phyloP scores from a whole-genome alignment of 2,113 vertebrate genomes.

The Ameiurus melas region DNA sequence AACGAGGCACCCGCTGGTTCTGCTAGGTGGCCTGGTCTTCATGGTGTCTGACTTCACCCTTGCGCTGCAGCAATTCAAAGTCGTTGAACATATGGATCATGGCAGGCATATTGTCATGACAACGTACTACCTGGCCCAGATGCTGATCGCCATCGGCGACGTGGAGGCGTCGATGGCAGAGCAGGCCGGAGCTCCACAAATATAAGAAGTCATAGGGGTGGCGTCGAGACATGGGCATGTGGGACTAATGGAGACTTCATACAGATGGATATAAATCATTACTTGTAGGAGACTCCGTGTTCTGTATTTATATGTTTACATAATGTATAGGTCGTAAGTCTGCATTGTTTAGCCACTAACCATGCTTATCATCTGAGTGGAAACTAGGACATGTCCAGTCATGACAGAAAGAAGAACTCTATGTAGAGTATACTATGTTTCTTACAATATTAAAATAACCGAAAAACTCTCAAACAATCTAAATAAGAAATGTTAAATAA shows the following conservation, averaged over 20 bases:
- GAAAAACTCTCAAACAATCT: neutral
- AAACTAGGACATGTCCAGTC: neutral
- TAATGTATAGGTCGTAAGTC: neutral
- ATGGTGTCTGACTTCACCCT: conserved; percentile 73
- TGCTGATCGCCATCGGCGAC: conserved; percentile 75
- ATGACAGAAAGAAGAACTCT: neutral
- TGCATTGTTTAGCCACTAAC: neutral
- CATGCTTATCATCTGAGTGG: neutral
- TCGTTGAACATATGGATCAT: conserved; percentile 44
- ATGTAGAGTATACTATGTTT: neutral
- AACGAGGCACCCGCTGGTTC: neutral
- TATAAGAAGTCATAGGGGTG: conserved; percentile 68
- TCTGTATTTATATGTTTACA: neutral
- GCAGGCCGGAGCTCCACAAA: conserved; percentile 61
- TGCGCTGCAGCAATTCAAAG: conserved; percentile 72
- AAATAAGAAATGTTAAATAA: conserved; percentile 6
- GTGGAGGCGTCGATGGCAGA: conserved; percentile 54
- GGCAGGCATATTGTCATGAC: conserved; percentile 69
- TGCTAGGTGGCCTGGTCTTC: conserved; percentile 74
- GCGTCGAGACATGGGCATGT: neutral
- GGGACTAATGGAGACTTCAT: conserved; percentile 13
- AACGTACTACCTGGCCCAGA: conserved; percentile 82
- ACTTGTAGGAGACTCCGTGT: neutral
- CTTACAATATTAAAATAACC: neutral
- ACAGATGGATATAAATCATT: conserved; percentile 6